Base-by-base conservation (phyloP, 2,888 invertebrate species). In the Euzophera pinguis region DNA sequence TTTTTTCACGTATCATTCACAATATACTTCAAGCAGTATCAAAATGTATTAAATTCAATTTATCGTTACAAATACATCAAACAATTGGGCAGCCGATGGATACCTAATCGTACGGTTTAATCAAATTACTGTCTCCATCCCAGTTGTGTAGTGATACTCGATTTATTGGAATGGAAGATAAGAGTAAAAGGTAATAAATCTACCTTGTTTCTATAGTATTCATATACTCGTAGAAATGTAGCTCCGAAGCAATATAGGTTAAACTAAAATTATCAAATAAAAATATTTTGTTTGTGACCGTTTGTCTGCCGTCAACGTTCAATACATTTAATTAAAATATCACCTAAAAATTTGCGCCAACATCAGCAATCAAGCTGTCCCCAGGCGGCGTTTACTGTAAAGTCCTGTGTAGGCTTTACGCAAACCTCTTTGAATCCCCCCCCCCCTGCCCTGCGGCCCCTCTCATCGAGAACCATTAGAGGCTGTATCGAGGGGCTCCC, bases 401-500 rank as follows among this genome's bases (percentile, higher is more conserved):
- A 60, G 67, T 67, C 67, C 65, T 3, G 50, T 61, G 61, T 62
- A 55, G 63, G 72, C 67, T 74, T 76, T 69, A 67, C 71, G 69
- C 71, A 71, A 65, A 69, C 66, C 67, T 67, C 63, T 67, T 69
- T 72, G 71, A 69, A 68, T 68, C 65, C 52, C 32, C 52, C 58
- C 48, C 34, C 14, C 51, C 51, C 53, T 5, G 6, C 48, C 60
- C 60, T 49, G 48, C 48, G 39, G 55, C 63, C 62, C 60, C 54
- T n/a, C 56, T 63, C 60, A 62, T 56, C 59, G 75, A 71, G 78
- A 71, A 63, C 80, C 80, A 82, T 86, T 83, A 84, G 73, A 78
- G 73, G 71, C 72, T 80, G 78, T 82, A 84, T 80, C 79, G 78
- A 78, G 73, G 71, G 71, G 58, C 60, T 64, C 71, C 73, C 74